Base-by-base conservation (phyloP, 2,888 invertebrate genomes). In the Hirtodrosophila confusa region DNA sequence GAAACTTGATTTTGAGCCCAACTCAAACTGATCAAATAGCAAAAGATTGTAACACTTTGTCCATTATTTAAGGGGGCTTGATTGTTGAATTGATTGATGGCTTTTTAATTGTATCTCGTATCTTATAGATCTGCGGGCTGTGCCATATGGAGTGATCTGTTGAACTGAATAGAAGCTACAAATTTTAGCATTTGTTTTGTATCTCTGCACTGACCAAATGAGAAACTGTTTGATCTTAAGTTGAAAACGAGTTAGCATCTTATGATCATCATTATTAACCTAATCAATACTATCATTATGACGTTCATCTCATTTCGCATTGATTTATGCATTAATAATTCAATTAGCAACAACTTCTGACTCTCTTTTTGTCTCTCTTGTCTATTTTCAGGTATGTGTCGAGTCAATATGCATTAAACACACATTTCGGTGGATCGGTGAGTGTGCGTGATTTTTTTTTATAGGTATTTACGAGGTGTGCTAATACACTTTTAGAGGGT, bases 251-350 rank as follows among this genome's bases (percentile, higher is more conserved):
- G 31, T 31, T 31, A 70, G 66, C 12, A 24, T 58, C 71, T 71
- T 55, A 1, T n/a, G 40, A 47, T 31, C 17, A 31, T 50, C 33
- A 64, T 39, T 36, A 48, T 43, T 29, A 12, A 37, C 27, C 41
- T 51, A 10, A 29, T 35, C 23, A 47, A 40, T n/a, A 17, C 10
- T n/a, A 37, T 54, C 40, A 45, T 41, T 45, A 56, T 36, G 17
- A 23, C 57, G 56, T 53, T 57, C 54, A 51, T 44, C 58, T 43
- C 45, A 71, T 76, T 71, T 69, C 36, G 61, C 56, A 64, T 65
- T 80, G 75, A 84, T 80, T 80, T 75, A 85, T 85, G 79, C 66
- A 70, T 82, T 73, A 64, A 78, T 85, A 82, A 80, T 78, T 85
- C 65, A 80, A 80, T 82, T 82, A 85, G 68, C 54, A 61, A 58